Conservation (phyloP, 2,113 vertebrate genomes). For the Neolamprologus falcicula region DNA sequence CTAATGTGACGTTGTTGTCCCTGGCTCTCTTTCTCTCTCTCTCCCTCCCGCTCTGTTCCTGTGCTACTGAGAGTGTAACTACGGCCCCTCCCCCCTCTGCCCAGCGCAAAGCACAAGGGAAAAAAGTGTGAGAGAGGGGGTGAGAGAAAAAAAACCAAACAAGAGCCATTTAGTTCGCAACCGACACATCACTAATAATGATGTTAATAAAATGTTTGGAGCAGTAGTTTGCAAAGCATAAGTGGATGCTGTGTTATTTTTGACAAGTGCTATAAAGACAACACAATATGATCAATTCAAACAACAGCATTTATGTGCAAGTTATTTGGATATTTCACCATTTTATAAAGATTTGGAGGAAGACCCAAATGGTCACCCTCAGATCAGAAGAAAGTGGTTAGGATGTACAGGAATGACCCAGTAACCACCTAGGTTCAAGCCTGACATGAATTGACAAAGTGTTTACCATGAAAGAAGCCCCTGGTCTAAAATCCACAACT, state of each 20-base stretch:
- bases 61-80: neutral
- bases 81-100: neutral
- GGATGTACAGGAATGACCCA: neutral
- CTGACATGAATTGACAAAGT: neutral
- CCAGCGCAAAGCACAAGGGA: rapidly evolving
- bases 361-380: neutral
- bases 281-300: neutral
- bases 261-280: neutral
- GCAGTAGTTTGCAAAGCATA: neutral
- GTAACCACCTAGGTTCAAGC: neutral
- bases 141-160: rapidly evolving
- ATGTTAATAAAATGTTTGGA: neutral
- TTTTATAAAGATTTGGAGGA: neutral
- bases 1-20: neutral
- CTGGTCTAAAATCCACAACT: neutral
- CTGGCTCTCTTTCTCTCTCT: rapidly evolving
- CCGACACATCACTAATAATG: neutral
- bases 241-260: neutral
- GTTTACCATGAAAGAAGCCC: neutral
- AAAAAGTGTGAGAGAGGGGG: neutral
- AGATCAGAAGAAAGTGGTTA: neutral
- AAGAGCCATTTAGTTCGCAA: neutral
- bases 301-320: neutral
- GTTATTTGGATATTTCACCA: neutral
- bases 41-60: neutral